Conservation (phyloP, 2,888 invertebrate species). For the Choreutis nemorana region DNA sequence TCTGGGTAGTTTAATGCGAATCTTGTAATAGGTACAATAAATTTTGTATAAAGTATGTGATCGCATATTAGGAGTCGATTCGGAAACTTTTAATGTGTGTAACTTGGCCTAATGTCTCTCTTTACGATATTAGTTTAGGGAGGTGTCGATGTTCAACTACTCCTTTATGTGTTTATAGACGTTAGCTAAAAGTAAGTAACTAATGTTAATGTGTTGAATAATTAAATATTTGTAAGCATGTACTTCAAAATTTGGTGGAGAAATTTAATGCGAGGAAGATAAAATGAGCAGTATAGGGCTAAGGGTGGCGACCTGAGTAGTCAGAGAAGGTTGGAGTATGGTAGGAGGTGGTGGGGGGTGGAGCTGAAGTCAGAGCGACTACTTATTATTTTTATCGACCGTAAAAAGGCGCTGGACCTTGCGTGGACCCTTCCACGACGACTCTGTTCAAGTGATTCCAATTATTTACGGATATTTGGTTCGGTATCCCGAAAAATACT, state of each 20-base stretch:
- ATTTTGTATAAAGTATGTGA: slow-evolving; percentile 66
- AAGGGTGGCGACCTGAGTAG: no score
- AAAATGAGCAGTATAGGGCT: no score
- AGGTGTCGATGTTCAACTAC: not conserved
- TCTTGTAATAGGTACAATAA: slow-evolving; percentile 67
- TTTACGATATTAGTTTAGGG: no score
- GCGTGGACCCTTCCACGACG: slow-evolving; percentile 40
- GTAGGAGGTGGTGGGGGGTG: slow-evolving; percentile 8
- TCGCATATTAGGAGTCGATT: slow-evolving; percentile 65
- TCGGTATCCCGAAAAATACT: slow-evolving; percentile 49
- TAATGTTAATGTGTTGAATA: no score
- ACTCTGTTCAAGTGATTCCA: slow-evolving; percentile 45
- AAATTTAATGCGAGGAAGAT: no score
- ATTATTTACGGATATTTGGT: slow-evolving; percentile 57
- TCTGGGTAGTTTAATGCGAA: slow-evolving; percentile 68
- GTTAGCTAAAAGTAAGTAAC: no score
- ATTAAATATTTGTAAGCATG: no score
- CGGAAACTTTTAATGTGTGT: slow-evolving; percentile 63
- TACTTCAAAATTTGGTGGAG: no score
- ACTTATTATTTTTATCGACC: slow-evolving; percentile 62
- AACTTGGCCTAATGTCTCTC: slow-evolving; percentile 61
- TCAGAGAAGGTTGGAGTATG: no score
- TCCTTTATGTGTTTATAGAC: no score
- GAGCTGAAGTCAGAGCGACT: slow-evolving; percentile 22
- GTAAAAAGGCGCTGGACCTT: slow-evolving; percentile 58